Evolutionary conservation across 2,113 vertebrate species (phyloP), one percentile per base, ranked within the genome.

Genomic region (Oncorhynchus masou): DNA sequence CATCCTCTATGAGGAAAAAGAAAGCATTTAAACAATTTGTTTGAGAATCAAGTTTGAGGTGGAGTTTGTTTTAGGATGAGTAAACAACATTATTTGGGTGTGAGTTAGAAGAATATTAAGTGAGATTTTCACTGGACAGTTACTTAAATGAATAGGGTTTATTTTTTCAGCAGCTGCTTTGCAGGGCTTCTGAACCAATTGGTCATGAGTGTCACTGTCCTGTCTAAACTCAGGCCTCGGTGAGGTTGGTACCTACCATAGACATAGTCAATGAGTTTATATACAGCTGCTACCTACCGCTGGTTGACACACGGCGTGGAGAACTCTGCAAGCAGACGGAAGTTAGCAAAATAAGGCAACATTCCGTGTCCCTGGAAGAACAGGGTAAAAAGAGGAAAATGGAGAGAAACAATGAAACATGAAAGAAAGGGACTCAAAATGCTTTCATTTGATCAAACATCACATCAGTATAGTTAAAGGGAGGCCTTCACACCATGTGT

Each of bases 241-340:
- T 45, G 39, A 74, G 68, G 51, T 54, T 48, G n/a, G 59, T 54
- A 19, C 51, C 16, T 54, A 54, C 16, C 3, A 54, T 19, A 54
- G 34, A 31, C 45, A 59, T 25, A 27, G 8, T 27, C 24, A 24
- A 11, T n/a, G 29, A 0, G 8, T 39, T 45, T 45, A 45, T 45
- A 45, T 45, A 45, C 39, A 12, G n/a, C 25, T 19, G 1, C 66
- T 75, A 95, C 97, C 78, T 96, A 99, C 98, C 98, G 94, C 93
- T 99, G 98, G 91, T 99, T 99, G 88, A 99, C 97, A 88, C 97
- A 99, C 25, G 97, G 98, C 80, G 96, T 99, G 83, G 98, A 99
- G 88, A 99, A 95, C 90, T 99, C 98, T 66, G 97, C 96, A 71
- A 99, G 94, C 85, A 98, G 95, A 79, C 97, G 97, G 90, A 98